Base-by-base conservation (phyloP, 2,888 invertebrate genomes). In the Enchytraeus crypticus region DNA sequence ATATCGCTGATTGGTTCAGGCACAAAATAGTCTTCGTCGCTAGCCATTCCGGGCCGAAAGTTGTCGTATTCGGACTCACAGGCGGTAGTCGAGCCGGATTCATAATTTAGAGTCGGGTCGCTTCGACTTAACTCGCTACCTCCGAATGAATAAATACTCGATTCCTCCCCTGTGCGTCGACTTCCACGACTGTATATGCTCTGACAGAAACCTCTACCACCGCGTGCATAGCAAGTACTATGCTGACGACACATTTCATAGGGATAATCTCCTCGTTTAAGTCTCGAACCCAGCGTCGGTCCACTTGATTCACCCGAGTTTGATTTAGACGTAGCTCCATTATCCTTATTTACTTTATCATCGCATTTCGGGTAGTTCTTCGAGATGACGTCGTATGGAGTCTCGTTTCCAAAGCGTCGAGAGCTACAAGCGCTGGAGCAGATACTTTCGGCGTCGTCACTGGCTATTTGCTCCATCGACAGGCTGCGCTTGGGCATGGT, bases 51-150 rank as follows among this genome's bases (percentile, higher is more conserved):
- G 2, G 84, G 80, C 63, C 84, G 81, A 71, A 84, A 85, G 73
- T 85, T 85, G 75, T 86, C 86, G 73, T 85, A 86, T 72, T 86
- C 86, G 4, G 85, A 85, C 74, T 89, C 89, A 70, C 90, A 85
- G 57, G 72, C 70, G n/a, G n/a, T n/a, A n/a, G n/a, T n/a, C 14
- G 77, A 77, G 2, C 74, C 71, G 1, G 72, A 73, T 60, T 77
- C 76, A 33, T 71, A 69, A 64, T 75, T 75, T n/a, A 77, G 62
- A 18, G 72, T 71, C 1, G 76, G 73, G 60, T 77, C 78, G 61
- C 76, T 75, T 30, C 71, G 68, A 1, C 77, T 77, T 72, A 77
- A 73, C 64, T 77, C 78, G 63, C 77, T 77, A 55, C 74, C 73
- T 21, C 73, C 74, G 2, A 76, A 68, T 1, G 76, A 76, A 0